Evolutionary conservation across 1,140 invertebrate genomes (phyloP).

Genomic region (Glossosoma conforme): DNA sequence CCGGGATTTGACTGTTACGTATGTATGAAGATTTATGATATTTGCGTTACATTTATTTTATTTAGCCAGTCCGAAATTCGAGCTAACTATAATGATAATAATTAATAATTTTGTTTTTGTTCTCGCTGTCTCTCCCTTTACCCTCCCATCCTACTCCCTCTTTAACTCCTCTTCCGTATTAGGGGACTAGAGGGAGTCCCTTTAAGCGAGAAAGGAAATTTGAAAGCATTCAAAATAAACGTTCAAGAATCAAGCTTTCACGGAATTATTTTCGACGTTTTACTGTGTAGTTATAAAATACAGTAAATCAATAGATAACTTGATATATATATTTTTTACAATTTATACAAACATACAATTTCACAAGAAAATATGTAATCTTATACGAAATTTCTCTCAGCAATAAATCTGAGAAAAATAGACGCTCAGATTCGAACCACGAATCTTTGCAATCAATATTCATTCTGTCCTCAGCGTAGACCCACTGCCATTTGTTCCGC

Average conservation of each 20-base stretch:
- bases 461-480: too few relatives aligned
- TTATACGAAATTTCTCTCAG: too few relatives aligned
- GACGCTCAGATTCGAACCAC: too few relatives aligned
- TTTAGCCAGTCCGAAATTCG: conserved; percentile 19
- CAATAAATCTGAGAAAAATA: too few relatives aligned
- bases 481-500: too few relatives aligned
- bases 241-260: not conserved
- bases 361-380: too few relatives aligned
- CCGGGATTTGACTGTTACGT: conserved; percentile 27
- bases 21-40: conserved; percentile 29
- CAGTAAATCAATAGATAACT: not conserved
- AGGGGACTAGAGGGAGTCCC: too few relatives aligned
- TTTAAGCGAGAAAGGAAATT: conserved; percentile 1
- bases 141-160: too few relatives aligned
- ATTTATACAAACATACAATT: too few relatives aligned
- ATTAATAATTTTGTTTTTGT: conserved; percentile 31
- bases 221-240: conserved; percentile 2
- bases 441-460: too few relatives aligned
- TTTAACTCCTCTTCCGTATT: too few relatives aligned
- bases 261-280: not conserved
- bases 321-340: too few relatives aligned
- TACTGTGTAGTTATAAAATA: not conserved
- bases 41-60: conserved; percentile 27
- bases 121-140: conserved; percentile 14
- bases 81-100: conserved; percentile 22